Base-by-base conservation (phyloP, 2,888 invertebrate genomes). In the Tetramorium bicarinatum region DNA sequence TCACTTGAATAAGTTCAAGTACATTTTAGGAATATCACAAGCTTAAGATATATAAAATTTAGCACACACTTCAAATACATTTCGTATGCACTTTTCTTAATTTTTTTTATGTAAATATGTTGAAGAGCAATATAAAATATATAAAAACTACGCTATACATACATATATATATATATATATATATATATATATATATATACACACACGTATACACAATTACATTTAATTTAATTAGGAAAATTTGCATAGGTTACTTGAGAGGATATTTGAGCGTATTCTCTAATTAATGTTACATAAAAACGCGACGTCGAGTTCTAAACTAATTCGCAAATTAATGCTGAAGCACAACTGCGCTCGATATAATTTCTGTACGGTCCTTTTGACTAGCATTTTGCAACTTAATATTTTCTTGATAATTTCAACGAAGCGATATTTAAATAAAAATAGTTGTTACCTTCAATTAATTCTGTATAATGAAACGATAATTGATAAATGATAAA, bases 251-350 rank as follows among this genome's bases (percentile, higher is more conserved):
- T 13, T 34, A 4, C 56, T 44, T n/a, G 6, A 59, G 15, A 21
- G 9, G 15, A 61, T 59, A 47, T 59, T 72, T 18, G 25, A 56
- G 34, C 13, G 3, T 59, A 69, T 38, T 8, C 25, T 59, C 47
- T 80, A 80, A 80, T 80, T 47, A 79, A 47, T 4, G 18, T 47
- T 59, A 38, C 18, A 59, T 47, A 71, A 79, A 79, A 79, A 71
- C 18, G 29, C 13, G n/a, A 44, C 21, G 21, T 47, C 44, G 21
- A 29, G 47, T 59, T 71, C 79, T 61, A 80, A 80, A 72, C 79
- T 80, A 49, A 49, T 80, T 80, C 25, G 29, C 47, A 72, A 80
- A 49, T 80, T 61, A 38, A 67, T 13, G 59, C 15, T 1, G 15
- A 59, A n/a, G 2, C 3, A 4, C 79, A 59, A 41, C 6, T 21